A percentile compares a stretch with the other conserved stretches of the same genome.
Evolutionary conservation across 2,797 vertebrate species (phyloP).

Genomic region (Pipistrellus nathusii): DNA sequence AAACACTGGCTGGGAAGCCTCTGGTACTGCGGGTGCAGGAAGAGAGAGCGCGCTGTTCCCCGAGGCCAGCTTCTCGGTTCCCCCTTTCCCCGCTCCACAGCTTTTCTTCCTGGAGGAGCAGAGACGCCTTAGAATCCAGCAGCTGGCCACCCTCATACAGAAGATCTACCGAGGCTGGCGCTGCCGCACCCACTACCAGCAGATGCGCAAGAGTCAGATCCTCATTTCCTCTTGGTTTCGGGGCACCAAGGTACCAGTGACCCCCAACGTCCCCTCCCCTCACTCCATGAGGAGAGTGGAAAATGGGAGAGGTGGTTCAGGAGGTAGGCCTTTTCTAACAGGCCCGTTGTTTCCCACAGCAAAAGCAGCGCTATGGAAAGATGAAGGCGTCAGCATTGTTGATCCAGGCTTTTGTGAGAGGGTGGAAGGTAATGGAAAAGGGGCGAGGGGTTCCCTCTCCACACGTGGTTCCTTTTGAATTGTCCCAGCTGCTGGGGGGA

Average conservation of each 20-base stretch:
- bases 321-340: slow-evolving; percentile 10
- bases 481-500: background rate
- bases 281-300: background rate
- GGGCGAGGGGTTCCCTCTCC: background rate
- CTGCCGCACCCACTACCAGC: slow-evolving; percentile 84
- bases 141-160: slow-evolving; percentile 88
- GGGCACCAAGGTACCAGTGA: slow-evolving; percentile 83
- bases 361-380: slow-evolving; percentile 86
- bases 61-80: background rate
- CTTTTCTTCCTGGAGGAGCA: slow-evolving; percentile 88
- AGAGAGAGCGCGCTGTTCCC: background rate
- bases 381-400: slow-evolving; percentile 79
- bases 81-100: slow-evolving; percentile 70
- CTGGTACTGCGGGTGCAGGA: background rate
- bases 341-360: slow-evolving; percentile 76
- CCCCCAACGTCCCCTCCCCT: background rate
- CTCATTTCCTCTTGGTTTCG: slow-evolving; percentile 89
- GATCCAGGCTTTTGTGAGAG: slow-evolving; percentile 87
- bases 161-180: slow-evolving; percentile 87
- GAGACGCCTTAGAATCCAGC: slow-evolving; percentile 80
- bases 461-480: background rate
- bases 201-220: slow-evolving; percentile 90
- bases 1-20: background rate
- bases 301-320: background rate
- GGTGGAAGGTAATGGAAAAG: slow-evolving; percentile 88